A percentile compares a stretch with the other conserved stretches of the same genome.
Conservation (phyloP, 2,888 invertebrate genomes). For the Coremacera marginata region DNA sequence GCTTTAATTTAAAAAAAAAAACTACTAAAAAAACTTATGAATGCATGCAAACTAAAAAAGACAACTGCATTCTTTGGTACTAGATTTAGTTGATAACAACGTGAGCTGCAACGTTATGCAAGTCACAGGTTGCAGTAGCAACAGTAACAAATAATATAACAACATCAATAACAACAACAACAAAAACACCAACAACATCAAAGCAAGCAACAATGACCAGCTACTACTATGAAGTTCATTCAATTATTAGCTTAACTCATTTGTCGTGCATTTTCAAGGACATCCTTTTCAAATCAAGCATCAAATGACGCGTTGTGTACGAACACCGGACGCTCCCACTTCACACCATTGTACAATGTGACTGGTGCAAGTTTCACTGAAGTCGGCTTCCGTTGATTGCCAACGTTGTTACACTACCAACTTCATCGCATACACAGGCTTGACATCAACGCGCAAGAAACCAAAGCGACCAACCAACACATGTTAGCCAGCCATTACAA, state of each 20-base stretch:
- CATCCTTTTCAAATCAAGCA: slow-evolving; percentile 54
- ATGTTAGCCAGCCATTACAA: too few species aligned
- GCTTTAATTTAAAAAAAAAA: too few species aligned
- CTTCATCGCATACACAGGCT: too few species aligned
- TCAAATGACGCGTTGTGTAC: slow-evolving; percentile 30
- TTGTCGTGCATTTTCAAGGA: slow-evolving; percentile 47
- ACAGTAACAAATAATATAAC: too few species aligned
- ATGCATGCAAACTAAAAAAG: too few species aligned
- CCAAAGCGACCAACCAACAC: not conserved
- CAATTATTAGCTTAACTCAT: slow-evolving; percentile 8
- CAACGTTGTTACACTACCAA: not conserved
- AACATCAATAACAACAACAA: not conserved
- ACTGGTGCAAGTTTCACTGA: too few species aligned
- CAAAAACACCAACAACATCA: not conserved
- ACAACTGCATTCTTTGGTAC: too few species aligned
- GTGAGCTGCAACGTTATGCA: not conserved
- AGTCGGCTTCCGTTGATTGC: not conserved
- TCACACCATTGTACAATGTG: not conserved
- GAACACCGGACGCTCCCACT: not conserved
- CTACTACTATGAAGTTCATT: not conserved
- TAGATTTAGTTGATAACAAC: not conserved
- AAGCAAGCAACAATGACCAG: not conserved
- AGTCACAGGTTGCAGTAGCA: not conserved
- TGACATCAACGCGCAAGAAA: not conserved
- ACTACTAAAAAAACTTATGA: too few species aligned